Evolutionary conservation across 2,113 vertebrate species (phyloP).

Genomic region (Notechis scutatus): DNA sequence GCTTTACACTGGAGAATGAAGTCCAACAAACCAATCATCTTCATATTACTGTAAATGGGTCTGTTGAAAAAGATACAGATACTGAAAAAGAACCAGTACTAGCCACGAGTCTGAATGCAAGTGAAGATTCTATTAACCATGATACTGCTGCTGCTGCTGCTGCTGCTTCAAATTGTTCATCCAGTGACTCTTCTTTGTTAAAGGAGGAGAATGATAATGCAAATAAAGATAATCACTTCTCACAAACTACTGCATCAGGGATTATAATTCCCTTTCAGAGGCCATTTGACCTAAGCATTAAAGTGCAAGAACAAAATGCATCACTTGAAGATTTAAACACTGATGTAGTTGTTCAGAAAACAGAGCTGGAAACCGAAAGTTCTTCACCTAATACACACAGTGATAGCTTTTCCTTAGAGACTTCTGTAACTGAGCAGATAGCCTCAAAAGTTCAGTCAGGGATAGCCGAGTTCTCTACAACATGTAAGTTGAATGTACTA

Average conservation of each 20-base stretch:
- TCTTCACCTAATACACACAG: conserved; percentile 50
- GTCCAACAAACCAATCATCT: conserved; percentile 65
- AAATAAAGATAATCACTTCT: conserved; percentile 53
- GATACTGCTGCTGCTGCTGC: conserved; percentile 44
- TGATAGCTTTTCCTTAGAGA: conserved; percentile 34
- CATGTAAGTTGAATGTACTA: conserved; percentile 45
- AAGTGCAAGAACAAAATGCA: conserved; percentile 55
- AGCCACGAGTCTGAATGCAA: conserved; percentile 49
- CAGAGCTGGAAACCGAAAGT: conserved; percentile 52
- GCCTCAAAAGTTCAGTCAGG: conserved; percentile 50
- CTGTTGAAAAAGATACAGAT: conserved; percentile 64
- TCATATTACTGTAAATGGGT: conserved; percentile 69
- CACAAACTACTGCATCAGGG: conserved; percentile 55
- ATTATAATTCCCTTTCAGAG: conserved; percentile 61
- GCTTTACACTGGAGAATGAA: conserved; percentile 73
- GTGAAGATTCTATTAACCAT: conserved; percentile 59
- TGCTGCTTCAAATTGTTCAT: conserved; percentile 57
- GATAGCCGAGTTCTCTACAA: conserved; percentile 49
- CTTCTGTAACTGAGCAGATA: conserved; percentile 50
- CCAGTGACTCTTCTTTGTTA: conserved; percentile 50
- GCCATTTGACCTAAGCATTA: conserved; percentile 50
- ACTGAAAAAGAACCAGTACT: conserved; percentile 66
- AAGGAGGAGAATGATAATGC: conserved; percentile 64
- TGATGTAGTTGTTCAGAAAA: conserved; percentile 59
- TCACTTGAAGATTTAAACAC: conserved; percentile 53